Evolutionary conservation across 2,113 vertebrate species (phyloP).

Genomic region (human): GRCh38 chr15:85037501-85038000

Average conservation of each 20-base stretch:
- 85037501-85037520: not conserved
- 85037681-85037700: constrained; percentile 80
- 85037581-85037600: not conserved
- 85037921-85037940: constrained; percentile 77
- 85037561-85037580: not conserved
- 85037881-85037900: constrained; percentile 86
- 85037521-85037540: not conserved
- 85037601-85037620: constrained; percentile 16
- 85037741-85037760: constrained; percentile 87
- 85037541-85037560: not conserved
- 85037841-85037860: constrained; percentile 86
- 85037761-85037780: constrained; percentile 82
- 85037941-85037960: constrained; percentile 70
- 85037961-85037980: constrained; percentile 62
- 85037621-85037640: constrained; percentile 57
- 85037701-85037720: constrained; percentile 78
- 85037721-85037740: constrained; percentile 81
- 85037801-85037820: constrained; percentile 85
- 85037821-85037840: constrained; percentile 86
- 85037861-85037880: constrained; percentile 84
- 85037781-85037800: constrained; percentile 87
- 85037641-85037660: constrained; percentile 52
- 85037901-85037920: constrained; percentile 77
- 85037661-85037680: constrained; percentile 7
- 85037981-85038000: constrained; percentile 64